These are phyloP conservation scores for Eonycteris spelaea DNA, from an alignment of 2,113 vertebrate genomes.

Conservation along the genomic window DNA sequence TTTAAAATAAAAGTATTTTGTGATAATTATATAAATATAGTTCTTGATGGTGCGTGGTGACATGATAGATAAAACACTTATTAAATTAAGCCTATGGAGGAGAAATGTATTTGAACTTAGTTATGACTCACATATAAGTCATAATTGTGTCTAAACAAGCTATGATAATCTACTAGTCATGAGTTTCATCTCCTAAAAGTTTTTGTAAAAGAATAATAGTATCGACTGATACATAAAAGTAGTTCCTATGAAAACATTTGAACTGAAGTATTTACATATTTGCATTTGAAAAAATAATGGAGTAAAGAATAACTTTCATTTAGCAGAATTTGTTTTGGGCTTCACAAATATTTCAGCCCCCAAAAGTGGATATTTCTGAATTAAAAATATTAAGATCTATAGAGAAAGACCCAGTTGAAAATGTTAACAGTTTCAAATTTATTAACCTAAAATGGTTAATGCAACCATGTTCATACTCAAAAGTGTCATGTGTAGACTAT, in stretches of 20 bases:
- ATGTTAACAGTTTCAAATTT: background rate
- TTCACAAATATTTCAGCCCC: background rate
- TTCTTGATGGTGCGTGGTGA: background rate
- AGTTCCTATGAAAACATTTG: background rate
- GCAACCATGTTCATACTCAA: background rate
- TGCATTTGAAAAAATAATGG: background rate
- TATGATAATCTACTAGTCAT: background rate
- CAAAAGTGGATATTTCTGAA: constrained; percentile 1
- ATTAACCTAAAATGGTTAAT: background rate
- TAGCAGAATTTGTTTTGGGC: background rate
- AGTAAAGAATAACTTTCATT: background rate
- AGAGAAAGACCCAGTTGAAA: background rate
- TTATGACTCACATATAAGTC: background rate
- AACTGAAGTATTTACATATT: background rate
- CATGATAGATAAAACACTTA: background rate
- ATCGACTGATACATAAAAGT: background rate
- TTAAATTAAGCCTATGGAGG: background rate
- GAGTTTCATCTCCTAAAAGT: background rate
- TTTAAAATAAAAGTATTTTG: background rate
- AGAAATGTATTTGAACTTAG: background rate
- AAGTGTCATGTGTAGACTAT: background rate
- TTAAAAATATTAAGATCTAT: background rate
- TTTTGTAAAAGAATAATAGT: background rate
- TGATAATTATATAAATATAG: background rate
- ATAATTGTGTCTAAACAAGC: background rate